Percentiles rank a stretch among this genome's conserved stretches.
phyloP scores from a whole-genome alignment of 2,797 vertebrate species.

The Simalia tracyae region DNA sequence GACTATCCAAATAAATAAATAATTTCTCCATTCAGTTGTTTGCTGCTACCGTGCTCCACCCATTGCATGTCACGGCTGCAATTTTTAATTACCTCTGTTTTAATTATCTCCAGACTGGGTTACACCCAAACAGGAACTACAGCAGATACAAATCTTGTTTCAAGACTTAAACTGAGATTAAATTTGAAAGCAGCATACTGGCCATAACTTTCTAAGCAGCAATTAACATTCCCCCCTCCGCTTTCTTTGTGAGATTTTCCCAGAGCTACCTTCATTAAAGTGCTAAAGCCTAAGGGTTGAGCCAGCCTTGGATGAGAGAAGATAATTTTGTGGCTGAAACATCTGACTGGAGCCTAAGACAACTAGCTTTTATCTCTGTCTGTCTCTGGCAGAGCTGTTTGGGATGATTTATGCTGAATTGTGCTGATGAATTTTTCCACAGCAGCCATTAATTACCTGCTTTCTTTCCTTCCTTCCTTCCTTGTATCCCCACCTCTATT shows the following conservation, averaged over 20 bases:
- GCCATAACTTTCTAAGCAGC: conserved; percentile 14
- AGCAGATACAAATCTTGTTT: conserved; percentile 12
- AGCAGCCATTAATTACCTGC: neutral
- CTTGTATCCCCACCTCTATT: neutral
- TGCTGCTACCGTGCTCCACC: neutral
- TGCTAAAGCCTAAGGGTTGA: neutral
- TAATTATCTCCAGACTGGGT: neutral
- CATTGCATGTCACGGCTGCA: neutral
- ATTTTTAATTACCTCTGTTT: conserved; percentile 7
- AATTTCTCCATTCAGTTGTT: neutral
- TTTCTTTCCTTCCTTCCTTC: neutral
- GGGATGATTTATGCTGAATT: neutral
- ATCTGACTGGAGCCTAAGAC: neutral
- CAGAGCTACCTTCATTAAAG: neutral
- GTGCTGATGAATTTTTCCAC: neutral
- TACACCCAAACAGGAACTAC: conserved; percentile 27
- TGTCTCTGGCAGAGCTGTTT: neutral
- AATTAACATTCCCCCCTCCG: conserved; percentile 6
- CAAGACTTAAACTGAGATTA: neutral
- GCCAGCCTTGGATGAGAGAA: conserved; percentile 3
- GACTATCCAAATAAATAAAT: neutral
- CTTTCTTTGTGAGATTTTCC: conserved; percentile 17
- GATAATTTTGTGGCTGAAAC: neutral
- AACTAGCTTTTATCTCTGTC: conserved; percentile 6
- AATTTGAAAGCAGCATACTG: neutral